phyloP scores from a whole-genome alignment of 2,797 vertebrate species.

The Octomys mimax region DNA sequence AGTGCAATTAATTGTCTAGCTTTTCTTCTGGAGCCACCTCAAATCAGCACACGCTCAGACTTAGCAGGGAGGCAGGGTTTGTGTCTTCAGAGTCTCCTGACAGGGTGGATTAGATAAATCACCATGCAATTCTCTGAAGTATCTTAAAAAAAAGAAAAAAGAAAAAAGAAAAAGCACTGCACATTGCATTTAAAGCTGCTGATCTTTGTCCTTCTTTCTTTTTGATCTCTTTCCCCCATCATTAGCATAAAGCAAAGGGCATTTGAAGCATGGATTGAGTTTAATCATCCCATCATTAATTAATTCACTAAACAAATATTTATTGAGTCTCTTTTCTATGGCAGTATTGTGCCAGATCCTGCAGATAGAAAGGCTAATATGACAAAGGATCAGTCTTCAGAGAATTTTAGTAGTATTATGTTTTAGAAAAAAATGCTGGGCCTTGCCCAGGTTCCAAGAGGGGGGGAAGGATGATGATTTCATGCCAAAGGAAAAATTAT shows the following conservation, averaged over 20 bases:
- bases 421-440: constrained; percentile 24
- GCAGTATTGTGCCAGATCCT: constrained; percentile 2
- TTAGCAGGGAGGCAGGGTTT: constrained; percentile 39
- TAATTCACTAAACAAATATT: constrained; percentile 68
- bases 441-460: not conserved
- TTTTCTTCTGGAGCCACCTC: constrained; percentile 54
- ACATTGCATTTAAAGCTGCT: constrained; percentile 74
- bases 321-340: constrained; percentile 34
- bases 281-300: constrained; percentile 56
- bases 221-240: not conserved
- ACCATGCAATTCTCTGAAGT: constrained; percentile 72
- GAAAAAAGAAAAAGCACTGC: constrained; percentile 40
- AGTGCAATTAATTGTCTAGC: constrained; percentile 77
- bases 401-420: constrained; percentile 49
- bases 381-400: not conserved
- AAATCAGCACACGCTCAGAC: constrained; percentile 30
- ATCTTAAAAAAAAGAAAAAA: constrained; percentile 21
- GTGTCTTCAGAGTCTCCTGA: constrained; percentile 62
- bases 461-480: not conserved
- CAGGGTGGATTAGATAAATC: constrained; percentile 74
- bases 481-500: constrained; percentile 10
- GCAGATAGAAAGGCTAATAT: not conserved
- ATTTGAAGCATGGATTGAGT: not conserved
- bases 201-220: constrained; percentile 47
- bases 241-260: constrained; percentile 55